Base-by-base conservation (phyloP, 2,797 vertebrate genomes). In the Gallinago nigripennis region DNA sequence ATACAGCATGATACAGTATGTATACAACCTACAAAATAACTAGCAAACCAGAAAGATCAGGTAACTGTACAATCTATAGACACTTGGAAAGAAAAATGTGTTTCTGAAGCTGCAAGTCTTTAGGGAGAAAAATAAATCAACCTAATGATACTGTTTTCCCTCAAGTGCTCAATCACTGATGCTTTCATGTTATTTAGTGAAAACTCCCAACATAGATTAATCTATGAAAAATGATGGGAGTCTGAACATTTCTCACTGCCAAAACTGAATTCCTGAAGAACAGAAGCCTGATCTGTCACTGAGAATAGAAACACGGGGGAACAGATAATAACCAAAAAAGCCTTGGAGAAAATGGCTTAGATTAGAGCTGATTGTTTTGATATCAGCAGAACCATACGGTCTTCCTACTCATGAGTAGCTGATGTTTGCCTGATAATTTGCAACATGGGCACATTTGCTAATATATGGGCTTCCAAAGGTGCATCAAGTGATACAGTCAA, bases 201-300 rank as follows among this genome's bases (percentile, higher is more conserved):
- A 88, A 95, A 81, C 45, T 81, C 82, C 63, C 84, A 87, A 33
- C 23, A 23, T 11, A 86, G 43, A 92, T 89, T 71, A 88, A 35
- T 50, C 86, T 82, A 51, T 30, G 48, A 88, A 87, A 89, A 94
- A 84, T 35, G 60, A 64, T 39, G 43, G 51, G 82, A 96, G n/a
- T 43, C 64, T 71, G 91, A 96, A 94, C 60, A 84, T 39, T 61
- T 88, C 85, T 82, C 46, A 25, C 77, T 90, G 90, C 82, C 89
- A 94, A 66, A 94, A 94, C 56, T 71, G 53, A 94, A 95, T 92
- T 95, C 87, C 85, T 91, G 73, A 77, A 76, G 89, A 92, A 90
- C 65, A 91, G 94, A 94, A 95, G 87, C 33, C 63, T 92, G 81
- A 88, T 94, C 82, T 86, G 71, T 77, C 85, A 91, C 77, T 1